phyloP scores from a whole-genome alignment of 2,113 vertebrate genomes.

The Mesitornis unicolor region DNA sequence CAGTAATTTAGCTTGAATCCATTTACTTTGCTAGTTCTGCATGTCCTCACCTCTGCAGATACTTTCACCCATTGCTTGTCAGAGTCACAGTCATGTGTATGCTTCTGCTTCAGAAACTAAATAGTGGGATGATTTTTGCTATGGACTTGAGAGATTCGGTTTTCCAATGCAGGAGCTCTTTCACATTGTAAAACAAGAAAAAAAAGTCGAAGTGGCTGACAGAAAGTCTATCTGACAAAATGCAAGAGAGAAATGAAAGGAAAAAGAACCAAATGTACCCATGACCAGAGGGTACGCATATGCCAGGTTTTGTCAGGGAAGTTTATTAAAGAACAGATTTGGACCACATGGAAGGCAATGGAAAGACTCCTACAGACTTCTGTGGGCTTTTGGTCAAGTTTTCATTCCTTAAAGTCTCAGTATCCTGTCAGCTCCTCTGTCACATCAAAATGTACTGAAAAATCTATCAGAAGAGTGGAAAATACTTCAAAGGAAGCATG shows the following conservation, averaged over 20 bases:
- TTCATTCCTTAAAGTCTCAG: background rate
- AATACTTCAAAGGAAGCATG: slow-evolving; percentile 19
- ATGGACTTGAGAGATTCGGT: background rate
- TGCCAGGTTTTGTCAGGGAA: background rate
- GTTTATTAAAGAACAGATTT: background rate
- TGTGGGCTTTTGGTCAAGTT: background rate
- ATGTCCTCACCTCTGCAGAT: background rate
- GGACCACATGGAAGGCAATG: background rate
- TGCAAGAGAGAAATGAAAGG: background rate
- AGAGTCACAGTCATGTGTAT: accelerated
- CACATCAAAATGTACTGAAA: slow-evolving; percentile 4
- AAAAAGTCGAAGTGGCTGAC: background rate
- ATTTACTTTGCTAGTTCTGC: background rate
- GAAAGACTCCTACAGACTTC: background rate
- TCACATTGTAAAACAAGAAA: background rate
- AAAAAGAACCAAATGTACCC: background rate
- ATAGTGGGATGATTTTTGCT: background rate
- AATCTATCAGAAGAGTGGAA: background rate
- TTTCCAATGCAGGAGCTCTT: background rate
- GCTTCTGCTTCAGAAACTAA: background rate
- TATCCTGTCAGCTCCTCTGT: background rate
- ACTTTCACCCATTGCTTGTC: background rate
- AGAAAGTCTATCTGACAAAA: background rate
- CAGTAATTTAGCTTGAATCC: background rate
- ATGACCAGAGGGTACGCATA: background rate